A percentile compares a stretch with the other conserved stretches of the same genome.
phyloP scores from a whole-genome alignment of 2,113 vertebrate species.

The Pica pica region DNA sequence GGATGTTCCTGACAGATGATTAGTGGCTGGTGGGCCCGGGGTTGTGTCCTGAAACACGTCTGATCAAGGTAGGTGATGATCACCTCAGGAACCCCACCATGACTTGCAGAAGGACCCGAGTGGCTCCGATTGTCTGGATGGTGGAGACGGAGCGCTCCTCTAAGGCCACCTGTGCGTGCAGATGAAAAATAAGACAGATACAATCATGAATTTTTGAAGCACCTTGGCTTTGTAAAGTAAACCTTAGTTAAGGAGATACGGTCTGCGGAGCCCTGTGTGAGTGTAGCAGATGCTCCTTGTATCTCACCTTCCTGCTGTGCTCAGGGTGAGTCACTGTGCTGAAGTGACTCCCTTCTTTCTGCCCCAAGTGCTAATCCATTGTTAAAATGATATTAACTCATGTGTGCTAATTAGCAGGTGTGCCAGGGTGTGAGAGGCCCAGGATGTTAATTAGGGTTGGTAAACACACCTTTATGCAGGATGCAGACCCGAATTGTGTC shows the following conservation, averaged over 20 bases:
- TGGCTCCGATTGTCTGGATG: background rate
- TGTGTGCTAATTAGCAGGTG: conserved; percentile 58
- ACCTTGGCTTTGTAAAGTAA: conserved; percentile 16
- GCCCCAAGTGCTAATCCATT: conserved; percentile 15
- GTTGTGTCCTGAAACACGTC: background rate
- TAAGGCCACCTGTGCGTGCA: background rate
- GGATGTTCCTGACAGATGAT: background rate
- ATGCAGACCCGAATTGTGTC: background rate
- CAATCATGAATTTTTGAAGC: conserved; percentile 42
- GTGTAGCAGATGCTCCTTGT: rapidly evolving
- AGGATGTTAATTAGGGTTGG: conserved; percentile 16
- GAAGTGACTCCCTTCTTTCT: background rate
- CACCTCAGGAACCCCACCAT: background rate
- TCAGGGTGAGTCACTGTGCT: background rate
- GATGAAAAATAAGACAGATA: conserved; percentile 27
- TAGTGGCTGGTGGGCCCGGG: background rate
- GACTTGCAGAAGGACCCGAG: background rate
- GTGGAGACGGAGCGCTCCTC: background rate
- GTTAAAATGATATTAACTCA: conserved; percentile 18
- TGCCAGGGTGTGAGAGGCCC: conserved; percentile 42
- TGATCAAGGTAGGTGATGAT: background rate
- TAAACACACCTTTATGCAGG: background rate
- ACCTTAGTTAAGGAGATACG: background rate
- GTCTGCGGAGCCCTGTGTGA: background rate
- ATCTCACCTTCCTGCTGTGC: background rate